Base-by-base conservation (phyloP, 2,888 invertebrate species). In the Agrenia bidenticulata region DNA sequence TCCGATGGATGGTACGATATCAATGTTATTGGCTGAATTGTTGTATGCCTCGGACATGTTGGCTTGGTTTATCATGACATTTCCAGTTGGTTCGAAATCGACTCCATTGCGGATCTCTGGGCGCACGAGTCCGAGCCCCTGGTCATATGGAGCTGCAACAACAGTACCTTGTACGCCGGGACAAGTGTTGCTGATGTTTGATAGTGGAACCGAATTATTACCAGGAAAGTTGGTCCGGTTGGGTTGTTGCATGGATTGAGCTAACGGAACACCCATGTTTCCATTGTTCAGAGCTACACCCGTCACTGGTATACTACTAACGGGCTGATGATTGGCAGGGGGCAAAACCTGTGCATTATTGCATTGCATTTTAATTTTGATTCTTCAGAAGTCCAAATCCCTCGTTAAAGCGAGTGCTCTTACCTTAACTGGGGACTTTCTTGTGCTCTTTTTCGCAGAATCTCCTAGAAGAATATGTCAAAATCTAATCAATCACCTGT, bases 351-450 rank as follows among this genome's bases (percentile, higher is more conserved):
- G 58, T 27, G 27, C 45, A 57, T 57, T 57, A 57, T 21, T 15
- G 41, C 19, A 51, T 51, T 51, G 17, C 51, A 15, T 24, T 51
- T 9, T 51, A 24, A 11, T 51, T 17, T 45, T 45, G 19, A 17
- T 45, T 45, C 45, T 45, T 45, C 45, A 45, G 39, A 15, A 15
- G 45, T 15, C 45, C 51, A 23, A 51, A 21, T 51, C 51, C 51
- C 21, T 23, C 23, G 51, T 13, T 24, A 23, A 24, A 51, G 23
- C 24, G 19, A 9, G 11, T 15, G 11, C 23, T 57, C 68, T 69
- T 71, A 76, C 76, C 74, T 76, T 76, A 41, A 61, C 67, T 27
- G 73, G 73, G 57, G 76, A 76, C 67, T 75, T 76, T 55, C 74
- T 71, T 41, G 67, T 66, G 66, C 73, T 71, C 68, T 73, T 73